Percentiles rank a stretch among this genome's conserved stretches.
Conservation (phyloP, 2,888 invertebrate genomes). For the Phyllotreta cruciferae region DNA sequence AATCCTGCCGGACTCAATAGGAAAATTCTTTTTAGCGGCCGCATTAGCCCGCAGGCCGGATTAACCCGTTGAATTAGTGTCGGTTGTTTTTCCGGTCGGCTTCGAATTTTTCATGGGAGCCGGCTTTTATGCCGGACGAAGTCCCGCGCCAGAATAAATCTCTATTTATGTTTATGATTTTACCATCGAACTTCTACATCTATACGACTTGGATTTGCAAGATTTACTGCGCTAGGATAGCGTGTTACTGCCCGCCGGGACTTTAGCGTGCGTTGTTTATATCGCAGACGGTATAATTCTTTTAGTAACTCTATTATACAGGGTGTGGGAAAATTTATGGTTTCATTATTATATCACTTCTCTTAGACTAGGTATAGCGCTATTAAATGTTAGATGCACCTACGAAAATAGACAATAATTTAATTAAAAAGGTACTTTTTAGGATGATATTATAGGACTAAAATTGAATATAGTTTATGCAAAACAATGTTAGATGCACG, state of each 20-base stretch:
- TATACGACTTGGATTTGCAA: conserved; percentile 21
- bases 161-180: conserved; percentile 38
- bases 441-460: too few species aligned
- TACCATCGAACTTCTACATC: conserved; percentile 30
- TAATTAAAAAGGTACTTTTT: too few species aligned
- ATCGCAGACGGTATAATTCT: too few species aligned
- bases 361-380: too few species aligned
- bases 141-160: conserved; percentile 34
- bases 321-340: too few species aligned
- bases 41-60: conserved; percentile 26
- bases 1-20: conserved; percentile 29
- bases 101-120: conserved; percentile 24
- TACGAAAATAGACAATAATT: too few species aligned
- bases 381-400: too few species aligned
- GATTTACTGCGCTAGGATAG: conserved; percentile 22
- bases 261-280: too few species aligned
- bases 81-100: conserved; percentile 15
- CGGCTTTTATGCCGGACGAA: conserved; percentile 22
- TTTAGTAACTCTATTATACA: too few species aligned
- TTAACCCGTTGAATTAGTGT: conserved; percentile 34
- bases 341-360: too few species aligned
- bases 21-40: conserved; percentile 28
- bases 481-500: too few species aligned
- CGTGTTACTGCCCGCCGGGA: not conserved
- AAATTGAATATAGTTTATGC: too few species aligned